Base-by-base conservation (phyloP, 2,113 vertebrate species). In the Murina feae region DNA sequence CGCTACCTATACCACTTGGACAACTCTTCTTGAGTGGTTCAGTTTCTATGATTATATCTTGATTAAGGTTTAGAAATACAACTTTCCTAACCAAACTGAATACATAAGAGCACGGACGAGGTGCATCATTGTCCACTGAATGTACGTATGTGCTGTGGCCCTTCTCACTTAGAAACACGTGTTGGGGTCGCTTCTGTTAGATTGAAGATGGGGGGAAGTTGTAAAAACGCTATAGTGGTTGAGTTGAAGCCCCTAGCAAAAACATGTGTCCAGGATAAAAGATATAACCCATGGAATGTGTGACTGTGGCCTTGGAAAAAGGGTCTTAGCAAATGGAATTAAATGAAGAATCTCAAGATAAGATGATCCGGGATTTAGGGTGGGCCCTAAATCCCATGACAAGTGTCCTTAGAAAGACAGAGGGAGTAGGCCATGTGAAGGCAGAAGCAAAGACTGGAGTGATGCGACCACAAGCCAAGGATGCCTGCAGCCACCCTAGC, bases 121-220 rank as follows among this genome's bases (percentile, higher is more conserved):
- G 5, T 6, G 8, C 49, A 9, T 1, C 14, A 0, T 3, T 35
- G 3, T 3, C 25, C 49, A 20, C 6, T 9, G 20, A 42, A 35
- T 17, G 21, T 32, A 49, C 14, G 0, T 0, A 18, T 0, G 11
- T 2, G 16, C 42, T 1, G 0, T 18, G 2, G 3, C 6, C 32
- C 32, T 49, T 37, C n/a, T 60, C 28, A 23, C 47, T 28, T 28
- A 63, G 39, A 63, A 90, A 18, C 76, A 21, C 23, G 1, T 28
- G 49, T 39, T n/a, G 28, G 58, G 66, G 16, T 55, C 44, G 14
- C 58, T 35, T 63, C 60, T 11, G 1, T 51, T 18, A 12, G 32
- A 18, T 39, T 11, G 1, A 28, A 23, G 66, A n/a, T 2, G 0
- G 4, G 25, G 6, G 7, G 1, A 28, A 21, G 25, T 28, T 11